A percentile compares a stretch with the other conserved stretches of the same genome.
phyloP scores from a whole-genome alignment of 2,797 vertebrate species.

The Sebastes oblongus region DNA sequence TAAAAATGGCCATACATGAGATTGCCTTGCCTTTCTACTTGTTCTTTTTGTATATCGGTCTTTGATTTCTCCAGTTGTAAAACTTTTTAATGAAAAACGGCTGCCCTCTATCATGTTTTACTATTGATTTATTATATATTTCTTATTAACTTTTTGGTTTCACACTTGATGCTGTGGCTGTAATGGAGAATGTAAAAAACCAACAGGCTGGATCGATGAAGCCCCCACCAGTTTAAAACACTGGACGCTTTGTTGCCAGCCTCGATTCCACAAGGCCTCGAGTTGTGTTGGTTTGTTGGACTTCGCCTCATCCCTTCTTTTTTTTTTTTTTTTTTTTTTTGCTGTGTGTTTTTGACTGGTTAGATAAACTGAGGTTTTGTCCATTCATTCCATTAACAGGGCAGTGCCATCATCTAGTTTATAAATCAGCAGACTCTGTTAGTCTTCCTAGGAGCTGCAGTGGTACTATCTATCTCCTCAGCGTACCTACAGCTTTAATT shows the following conservation, averaged over 20 bases:
- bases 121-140: constrained; percentile 67
- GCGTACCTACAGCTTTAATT: constrained; percentile 77
- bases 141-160: constrained; percentile 67
- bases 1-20: constrained; percentile 86
- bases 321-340: constrained; percentile 3
- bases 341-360: constrained; percentile 22
- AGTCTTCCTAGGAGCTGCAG: constrained; percentile 79
- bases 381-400: constrained; percentile 63
- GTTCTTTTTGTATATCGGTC: constrained; percentile 79
- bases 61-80: constrained; percentile 68
- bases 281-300: constrained; percentile 31
- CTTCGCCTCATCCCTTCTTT: constrained; percentile 23
- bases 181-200: constrained; percentile 58
- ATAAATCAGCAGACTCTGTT: constrained; percentile 62
- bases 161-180: constrained; percentile 56
- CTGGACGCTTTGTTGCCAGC: constrained; percentile 60
- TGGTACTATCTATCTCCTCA: constrained; percentile 62
- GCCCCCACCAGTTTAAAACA: constrained; percentile 53
- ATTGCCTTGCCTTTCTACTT: constrained; percentile 90
- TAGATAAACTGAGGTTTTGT: constrained; percentile 42
- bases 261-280: constrained; percentile 24
- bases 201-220: constrained; percentile 57
- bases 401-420: constrained; percentile 63
- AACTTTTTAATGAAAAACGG: constrained; percentile 71
- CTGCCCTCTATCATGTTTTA: constrained; percentile 64